Conservation (phyloP, 2,113 vertebrate species). For the Clarias gariepinus region DNA sequence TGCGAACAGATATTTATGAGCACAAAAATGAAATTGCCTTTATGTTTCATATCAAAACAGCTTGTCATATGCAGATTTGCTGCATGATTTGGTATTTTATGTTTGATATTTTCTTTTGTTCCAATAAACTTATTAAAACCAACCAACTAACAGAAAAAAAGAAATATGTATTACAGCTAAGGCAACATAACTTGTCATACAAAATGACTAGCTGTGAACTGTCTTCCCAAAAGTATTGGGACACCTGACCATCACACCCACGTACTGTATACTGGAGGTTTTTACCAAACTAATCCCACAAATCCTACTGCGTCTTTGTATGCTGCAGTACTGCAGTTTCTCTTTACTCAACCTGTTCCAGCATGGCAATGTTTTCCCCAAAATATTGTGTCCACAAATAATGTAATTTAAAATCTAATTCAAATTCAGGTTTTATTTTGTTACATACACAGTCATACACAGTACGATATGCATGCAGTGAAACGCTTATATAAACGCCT, state of each 20-base stretch:
- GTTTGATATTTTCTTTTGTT: neutral
- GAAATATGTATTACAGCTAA: neutral
- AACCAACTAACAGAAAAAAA: neutral
- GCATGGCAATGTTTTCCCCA: neutral
- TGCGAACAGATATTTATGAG: neutral
- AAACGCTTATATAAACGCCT: too few species aligned
- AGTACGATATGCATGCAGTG: too few species aligned
- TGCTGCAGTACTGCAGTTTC: neutral
- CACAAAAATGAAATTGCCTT: too few species aligned
- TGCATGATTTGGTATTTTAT: neutral
- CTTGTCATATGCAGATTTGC: neutral
- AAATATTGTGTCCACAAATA: too few species aligned
- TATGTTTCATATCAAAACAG: neutral
- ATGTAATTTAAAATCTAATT: too few species aligned
- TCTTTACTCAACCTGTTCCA: neutral
- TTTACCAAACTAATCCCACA: neutral
- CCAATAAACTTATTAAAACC: neutral
- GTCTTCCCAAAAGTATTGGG: neutral
- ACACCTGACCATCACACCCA: neutral
- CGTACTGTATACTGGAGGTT: neutral
- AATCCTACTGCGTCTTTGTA: neutral
- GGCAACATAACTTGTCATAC: neutral
- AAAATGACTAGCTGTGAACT: neutral
- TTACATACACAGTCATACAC: too few species aligned
- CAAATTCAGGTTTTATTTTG: too few species aligned